phyloP scores from a whole-genome alignment of 2,888 invertebrate genomes.

The Scelioninae gen. 1 region DNA sequence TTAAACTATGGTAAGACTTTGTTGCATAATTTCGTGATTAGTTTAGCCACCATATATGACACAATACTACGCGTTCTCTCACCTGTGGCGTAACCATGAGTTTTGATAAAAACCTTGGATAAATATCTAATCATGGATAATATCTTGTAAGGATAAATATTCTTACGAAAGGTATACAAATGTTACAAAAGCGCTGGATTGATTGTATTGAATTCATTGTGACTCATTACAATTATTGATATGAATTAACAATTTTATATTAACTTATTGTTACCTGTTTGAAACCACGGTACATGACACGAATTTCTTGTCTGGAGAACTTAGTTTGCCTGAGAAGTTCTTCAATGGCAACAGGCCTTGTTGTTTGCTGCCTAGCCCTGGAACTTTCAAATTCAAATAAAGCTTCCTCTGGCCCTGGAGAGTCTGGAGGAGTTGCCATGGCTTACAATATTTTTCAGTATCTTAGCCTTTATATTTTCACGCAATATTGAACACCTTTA shows the following conservation, averaged over 20 bases:
- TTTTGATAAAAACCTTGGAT: too few species aligned
- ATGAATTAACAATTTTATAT: background rate
- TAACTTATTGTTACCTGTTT: constrained; percentile 89
- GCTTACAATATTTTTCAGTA: constrained; percentile 31
- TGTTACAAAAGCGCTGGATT: too few species aligned
- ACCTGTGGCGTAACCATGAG: too few species aligned
- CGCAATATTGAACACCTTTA: constrained; percentile 25
- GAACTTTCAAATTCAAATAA: constrained; percentile 93
- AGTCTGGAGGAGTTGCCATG: constrained; percentile 95
- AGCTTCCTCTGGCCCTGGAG: constrained; percentile 92
- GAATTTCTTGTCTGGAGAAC: constrained; percentile 97
- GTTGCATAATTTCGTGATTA: too few species aligned
- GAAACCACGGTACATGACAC: constrained; percentile 98
- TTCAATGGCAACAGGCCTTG: constrained; percentile 93
- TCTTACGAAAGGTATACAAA: too few species aligned
- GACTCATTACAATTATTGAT: too few species aligned
- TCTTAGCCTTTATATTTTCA: constrained; percentile 28
- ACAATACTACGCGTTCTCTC: too few species aligned
- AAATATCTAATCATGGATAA: too few species aligned
- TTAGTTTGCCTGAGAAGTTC: constrained; percentile 96
- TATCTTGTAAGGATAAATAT: too few species aligned
- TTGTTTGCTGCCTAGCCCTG: constrained; percentile 88
- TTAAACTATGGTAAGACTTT: too few species aligned
- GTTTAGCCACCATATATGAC: too few species aligned
- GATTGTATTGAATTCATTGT: too few species aligned